Conservation (phyloP, 2,113 vertebrate genomes). For the Monopterus albus region DNA sequence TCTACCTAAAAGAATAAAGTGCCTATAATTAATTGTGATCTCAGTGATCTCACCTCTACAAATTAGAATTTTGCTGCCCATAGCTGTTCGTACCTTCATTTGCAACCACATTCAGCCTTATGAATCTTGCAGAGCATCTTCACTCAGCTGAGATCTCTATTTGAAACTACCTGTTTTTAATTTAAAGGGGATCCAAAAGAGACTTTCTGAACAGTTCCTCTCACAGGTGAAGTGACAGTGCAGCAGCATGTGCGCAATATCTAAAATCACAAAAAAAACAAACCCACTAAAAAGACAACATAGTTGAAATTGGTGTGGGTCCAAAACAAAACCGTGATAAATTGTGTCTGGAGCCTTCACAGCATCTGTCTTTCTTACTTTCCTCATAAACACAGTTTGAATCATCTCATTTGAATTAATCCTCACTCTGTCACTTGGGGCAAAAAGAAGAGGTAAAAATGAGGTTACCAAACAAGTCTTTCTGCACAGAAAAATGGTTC, state of each 20-base stretch:
- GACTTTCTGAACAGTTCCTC: neutral
- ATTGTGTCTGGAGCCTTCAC: neutral
- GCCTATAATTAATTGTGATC: no score
- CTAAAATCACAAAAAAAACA: neutral
- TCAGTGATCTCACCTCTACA: no score
- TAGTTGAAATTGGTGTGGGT: conserved; percentile 2
- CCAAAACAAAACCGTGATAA: conserved; percentile 13
- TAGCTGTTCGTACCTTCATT: no score
- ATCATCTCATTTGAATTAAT: conserved; percentile 46
- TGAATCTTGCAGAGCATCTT: neutral
- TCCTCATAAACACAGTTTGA: conserved; percentile 25
- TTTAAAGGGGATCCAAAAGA: neutral
- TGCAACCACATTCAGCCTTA: no score
- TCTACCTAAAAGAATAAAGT: no score
- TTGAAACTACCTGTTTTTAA: neutral
- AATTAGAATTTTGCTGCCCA: no score
- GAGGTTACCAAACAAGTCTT: conserved; percentile 51
- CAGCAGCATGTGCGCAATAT: neutral
- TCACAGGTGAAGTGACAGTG: neutral
- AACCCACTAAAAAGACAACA: conserved; percentile 20
- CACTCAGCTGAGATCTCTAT: neutral
- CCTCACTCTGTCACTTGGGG: conserved; percentile 28
- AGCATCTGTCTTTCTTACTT: neutral
- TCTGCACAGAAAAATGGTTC: conserved; percentile 5
- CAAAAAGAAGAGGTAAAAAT: conserved; percentile 19